Evolutionary conservation across 2,113 vertebrate species (phyloP).

Genomic region (Ibidorhyncha struthersii): DNA sequence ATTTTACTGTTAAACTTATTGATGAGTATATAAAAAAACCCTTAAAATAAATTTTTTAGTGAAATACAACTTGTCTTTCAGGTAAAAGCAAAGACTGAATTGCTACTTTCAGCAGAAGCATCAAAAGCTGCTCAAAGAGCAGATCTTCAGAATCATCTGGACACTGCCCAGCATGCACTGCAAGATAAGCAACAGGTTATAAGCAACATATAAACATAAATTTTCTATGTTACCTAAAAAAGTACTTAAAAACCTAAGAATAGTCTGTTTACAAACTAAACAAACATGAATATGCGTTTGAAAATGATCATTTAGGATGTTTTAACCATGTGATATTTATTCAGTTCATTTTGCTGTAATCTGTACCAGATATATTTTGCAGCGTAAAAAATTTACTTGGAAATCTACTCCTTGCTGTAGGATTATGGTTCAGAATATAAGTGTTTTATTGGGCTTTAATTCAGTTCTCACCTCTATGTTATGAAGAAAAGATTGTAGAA

Average conservation of each 20-base stretch:
- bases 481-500: not conserved
- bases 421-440: not conserved
- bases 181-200: conserved; percentile 98
- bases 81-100: conserved; percentile 97
- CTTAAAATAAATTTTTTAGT: not conserved
- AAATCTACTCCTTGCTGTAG: not conserved
- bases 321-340: not conserved
- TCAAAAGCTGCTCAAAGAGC: conserved; percentile 93
- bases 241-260: not conserved
- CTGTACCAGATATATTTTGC: not conserved
- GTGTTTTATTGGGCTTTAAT: not conserved
- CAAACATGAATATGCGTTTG: not conserved
- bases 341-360: not conserved
- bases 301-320: not conserved
- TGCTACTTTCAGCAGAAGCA: conserved; percentile 93
- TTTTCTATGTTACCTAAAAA: not conserved
- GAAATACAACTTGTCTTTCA: conserved; percentile 66
- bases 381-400: not conserved
- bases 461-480: not conserved
- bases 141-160: conserved; percentile 93
- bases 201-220: not conserved
- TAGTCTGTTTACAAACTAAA: not conserved
- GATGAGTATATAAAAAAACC: not conserved
- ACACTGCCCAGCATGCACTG: conserved; percentile 92
- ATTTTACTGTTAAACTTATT: not conserved